phyloP scores from a whole-genome alignment of 2,113 vertebrate genomes.

The Bufo bufo region DNA sequence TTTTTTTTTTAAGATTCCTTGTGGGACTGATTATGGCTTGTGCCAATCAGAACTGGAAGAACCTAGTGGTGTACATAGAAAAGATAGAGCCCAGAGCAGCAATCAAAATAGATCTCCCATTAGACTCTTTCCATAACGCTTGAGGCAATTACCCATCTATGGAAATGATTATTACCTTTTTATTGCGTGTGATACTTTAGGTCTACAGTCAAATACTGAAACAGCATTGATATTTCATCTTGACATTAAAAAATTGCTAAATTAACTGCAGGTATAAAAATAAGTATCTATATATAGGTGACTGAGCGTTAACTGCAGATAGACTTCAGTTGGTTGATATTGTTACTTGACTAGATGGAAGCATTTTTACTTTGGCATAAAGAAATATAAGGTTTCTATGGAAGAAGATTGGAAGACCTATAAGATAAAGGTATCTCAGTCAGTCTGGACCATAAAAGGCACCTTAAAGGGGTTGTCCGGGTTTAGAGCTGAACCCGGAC shows the following conservation, averaged over 20 bases:
- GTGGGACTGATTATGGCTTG: neutral
- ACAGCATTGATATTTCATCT: neutral
- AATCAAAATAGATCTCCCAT: too few species aligned
- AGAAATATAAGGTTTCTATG: neutral
- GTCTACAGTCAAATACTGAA: neutral
- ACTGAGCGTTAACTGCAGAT: neutral
- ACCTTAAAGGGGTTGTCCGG: neutral
- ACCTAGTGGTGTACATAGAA: neutral
- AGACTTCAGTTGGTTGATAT: neutral
- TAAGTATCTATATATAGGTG: neutral
- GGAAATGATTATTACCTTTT: neutral
- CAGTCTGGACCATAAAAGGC: neutral
- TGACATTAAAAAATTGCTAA: neutral
- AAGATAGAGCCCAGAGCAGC: too few species aligned
- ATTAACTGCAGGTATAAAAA: conserved; percentile 23
- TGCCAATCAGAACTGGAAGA: neutral
- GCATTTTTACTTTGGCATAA: neutral
- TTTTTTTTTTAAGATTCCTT: neutral
- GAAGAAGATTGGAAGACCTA: neutral
- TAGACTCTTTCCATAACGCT: neutral
- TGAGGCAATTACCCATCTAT: neutral
- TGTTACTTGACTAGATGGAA: neutral
- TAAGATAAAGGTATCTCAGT: neutral
- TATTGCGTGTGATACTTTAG: conserved; percentile 3
- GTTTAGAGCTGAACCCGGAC: too few species aligned